Base-by-base conservation (phyloP, 1,140 invertebrate species). In the Oedothorax gibbosus region DNA sequence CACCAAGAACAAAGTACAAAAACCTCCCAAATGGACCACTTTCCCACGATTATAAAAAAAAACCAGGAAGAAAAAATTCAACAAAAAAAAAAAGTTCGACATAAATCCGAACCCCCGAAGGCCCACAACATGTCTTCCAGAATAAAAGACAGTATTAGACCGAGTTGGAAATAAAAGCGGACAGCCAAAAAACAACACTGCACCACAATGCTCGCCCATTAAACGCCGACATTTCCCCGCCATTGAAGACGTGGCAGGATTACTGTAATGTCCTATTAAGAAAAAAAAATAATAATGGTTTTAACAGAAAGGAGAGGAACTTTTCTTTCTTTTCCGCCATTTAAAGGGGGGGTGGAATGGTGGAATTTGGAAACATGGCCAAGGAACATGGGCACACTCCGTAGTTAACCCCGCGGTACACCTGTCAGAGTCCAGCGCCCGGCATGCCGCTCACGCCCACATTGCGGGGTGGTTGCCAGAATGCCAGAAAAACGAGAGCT, bases 181-280 rank as follows among this genome's bases (percentile, higher is more conserved):
- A 75, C 51, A 51, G 10, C 49, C n/a, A 21, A 64, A 65, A 64
- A 77, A 51, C 14, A 50, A 50, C 11, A 71, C 11, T 49, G 10
- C 35, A 51, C n/a, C 14, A 77, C 21, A 77, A 68, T 53, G 64
- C 77, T 68, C 20, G 54, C 56, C 14, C 81, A 84, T 84, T 84
- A 84, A 84, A 84, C 35, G 62, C 72, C 57, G 79, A 73, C 79
- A 82, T 60, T 54, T 15, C 71, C 35, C 35, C 18, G 64, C 80
- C 57, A 82, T 82, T 82, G 53, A 73, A 15, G 60, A 62, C 56
- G 35, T 62, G 54, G 62, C 62, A 68, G 66, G 81, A 84, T 84
- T 84, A 84, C 76, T 84, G 72, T 84, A 75, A 84, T 84, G 81
- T 84, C 53, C 81, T 84, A 84, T 84, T 84, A 84, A 79, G 18